Conservation (phyloP, 1,140 invertebrate genomes). For the Lordiphosa mommai region DNA sequence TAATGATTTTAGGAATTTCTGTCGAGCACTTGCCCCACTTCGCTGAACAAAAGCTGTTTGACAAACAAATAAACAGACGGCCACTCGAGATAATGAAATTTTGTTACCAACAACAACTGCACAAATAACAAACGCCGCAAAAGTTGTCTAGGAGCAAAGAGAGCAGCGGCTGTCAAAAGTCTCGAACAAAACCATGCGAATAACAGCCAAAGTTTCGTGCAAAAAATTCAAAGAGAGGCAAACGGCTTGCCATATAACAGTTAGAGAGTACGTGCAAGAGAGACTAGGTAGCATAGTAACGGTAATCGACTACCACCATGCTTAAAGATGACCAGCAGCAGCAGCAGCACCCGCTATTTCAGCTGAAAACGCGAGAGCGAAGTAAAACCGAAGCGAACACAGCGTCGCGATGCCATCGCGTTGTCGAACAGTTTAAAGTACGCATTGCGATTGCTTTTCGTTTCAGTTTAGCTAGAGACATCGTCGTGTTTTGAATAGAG, state of each 20-base stretch:
- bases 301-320: slow-evolving; percentile 1
- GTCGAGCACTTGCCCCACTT: background rate
- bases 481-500: slow-evolving; percentile 66
- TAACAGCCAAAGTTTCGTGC: slow-evolving; percentile 25
- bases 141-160: slow-evolving; percentile 15
- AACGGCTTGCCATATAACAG: slow-evolving; percentile 54
- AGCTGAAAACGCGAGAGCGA: slow-evolving; percentile 1
- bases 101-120: slow-evolving; percentile 14
- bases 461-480: slow-evolving; percentile 73
- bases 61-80: slow-evolving; percentile 70
- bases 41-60: slow-evolving; percentile 21
- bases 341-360: slow-evolving; percentile 4
- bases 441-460: slow-evolving; percentile 64
- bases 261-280: slow-evolving; percentile 9
- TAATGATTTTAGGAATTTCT: background rate
- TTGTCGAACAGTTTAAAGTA: slow-evolving; percentile 69
- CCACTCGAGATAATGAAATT: slow-evolving; percentile 70
- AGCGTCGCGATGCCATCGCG: slow-evolving; percentile 9
- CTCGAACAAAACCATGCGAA: slow-evolving; percentile 25
- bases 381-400: slow-evolving; percentile 9
- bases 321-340: slow-evolving; percentile 28
- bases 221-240: slow-evolving; percentile 27
- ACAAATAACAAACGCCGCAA: slow-evolving; percentile 45
- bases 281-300: slow-evolving; percentile 7
- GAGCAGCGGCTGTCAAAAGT: slow-evolving; percentile 9